Evolutionary conservation across 2,888 invertebrate species (phyloP).

Genomic region (Trisateles emortualis): DNA sequence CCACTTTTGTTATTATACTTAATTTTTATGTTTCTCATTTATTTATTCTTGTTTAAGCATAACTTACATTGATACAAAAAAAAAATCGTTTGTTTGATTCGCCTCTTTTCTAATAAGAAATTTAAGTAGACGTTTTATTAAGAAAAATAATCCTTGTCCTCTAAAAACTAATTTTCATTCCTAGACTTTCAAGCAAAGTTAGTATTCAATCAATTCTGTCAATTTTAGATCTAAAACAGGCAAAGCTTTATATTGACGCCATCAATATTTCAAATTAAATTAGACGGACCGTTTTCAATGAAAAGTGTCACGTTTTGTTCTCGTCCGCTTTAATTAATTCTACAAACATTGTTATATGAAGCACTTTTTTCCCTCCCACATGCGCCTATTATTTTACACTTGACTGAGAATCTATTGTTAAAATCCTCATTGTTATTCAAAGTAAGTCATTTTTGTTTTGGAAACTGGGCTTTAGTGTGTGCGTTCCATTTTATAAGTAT

Average conservation of each 20-base stretch:
- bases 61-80: too few species aligned
- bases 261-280: slow-evolving; percentile 19
- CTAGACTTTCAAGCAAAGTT: neutral
- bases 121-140: too few species aligned
- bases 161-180: too few species aligned
- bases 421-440: slow-evolving; percentile 19
- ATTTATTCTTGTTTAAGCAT: too few species aligned
- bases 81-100: too few species aligned
- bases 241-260: slow-evolving; percentile 12
- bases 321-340: slow-evolving; percentile 16
- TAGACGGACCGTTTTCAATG: slow-evolving; percentile 8
- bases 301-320: slow-evolving; percentile 6
- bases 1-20: too few species aligned
- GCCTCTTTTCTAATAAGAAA: too few species aligned
- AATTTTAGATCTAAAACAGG: slow-evolving; percentile 6
- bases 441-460: neutral
- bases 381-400: slow-evolving; percentile 1
- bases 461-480: neutral
- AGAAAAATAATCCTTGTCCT: too few species aligned
- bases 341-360: slow-evolving; percentile 1
- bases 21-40: too few species aligned
- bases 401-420: slow-evolving; percentile 8
- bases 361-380: neutral
- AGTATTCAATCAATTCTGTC: slow-evolving; percentile 11
- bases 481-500: neutral